Evolutionary conservation across 1,140 invertebrate species (phyloP).

Genomic region (Ditylenchus dipsaci): DNA sequence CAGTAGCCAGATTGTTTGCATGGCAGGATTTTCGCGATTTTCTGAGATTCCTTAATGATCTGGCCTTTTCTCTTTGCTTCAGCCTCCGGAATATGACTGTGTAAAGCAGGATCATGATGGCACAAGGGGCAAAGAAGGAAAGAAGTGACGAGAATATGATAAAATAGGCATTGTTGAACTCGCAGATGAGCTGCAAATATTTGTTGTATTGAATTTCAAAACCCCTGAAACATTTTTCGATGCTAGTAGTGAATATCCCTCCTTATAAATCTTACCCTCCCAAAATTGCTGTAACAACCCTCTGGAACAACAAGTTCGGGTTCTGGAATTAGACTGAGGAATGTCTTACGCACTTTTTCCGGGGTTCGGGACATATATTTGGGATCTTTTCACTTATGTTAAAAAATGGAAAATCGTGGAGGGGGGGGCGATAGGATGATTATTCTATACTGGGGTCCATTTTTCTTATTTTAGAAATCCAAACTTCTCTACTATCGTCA

Average conservation of each 20-base stretch:
- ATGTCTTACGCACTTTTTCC: too few relatives aligned
- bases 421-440: too few relatives aligned
- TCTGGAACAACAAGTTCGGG: too few relatives aligned
- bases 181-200: conserved; percentile 51
- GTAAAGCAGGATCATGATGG: conserved; percentile 97
- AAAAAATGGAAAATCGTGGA: not conserved
- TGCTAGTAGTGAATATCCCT: too few relatives aligned
- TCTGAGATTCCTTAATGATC: conserved; percentile 31
- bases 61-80: conserved; percentile 45
- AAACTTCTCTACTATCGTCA: not conserved
- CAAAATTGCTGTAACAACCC: too few relatives aligned
- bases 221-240: too few relatives aligned
- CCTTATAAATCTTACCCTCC: too few relatives aligned
- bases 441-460: too few relatives aligned
- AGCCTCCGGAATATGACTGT: conserved; percentile 85
- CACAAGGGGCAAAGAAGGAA: conserved; percentile 97
- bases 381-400: not conserved
- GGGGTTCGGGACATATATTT: too few relatives aligned
- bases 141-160: conserved; percentile 93
- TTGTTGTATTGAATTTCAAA: too few relatives aligned
- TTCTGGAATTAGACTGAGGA: too few relatives aligned
- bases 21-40: not conserved
- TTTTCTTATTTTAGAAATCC: too few relatives aligned
- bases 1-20: conserved; percentile 4
- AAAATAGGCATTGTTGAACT: conserved; percentile 66